Base-by-base conservation (phyloP, 2,113 vertebrate genomes). In the Melanerpes aurifrons region DNA sequence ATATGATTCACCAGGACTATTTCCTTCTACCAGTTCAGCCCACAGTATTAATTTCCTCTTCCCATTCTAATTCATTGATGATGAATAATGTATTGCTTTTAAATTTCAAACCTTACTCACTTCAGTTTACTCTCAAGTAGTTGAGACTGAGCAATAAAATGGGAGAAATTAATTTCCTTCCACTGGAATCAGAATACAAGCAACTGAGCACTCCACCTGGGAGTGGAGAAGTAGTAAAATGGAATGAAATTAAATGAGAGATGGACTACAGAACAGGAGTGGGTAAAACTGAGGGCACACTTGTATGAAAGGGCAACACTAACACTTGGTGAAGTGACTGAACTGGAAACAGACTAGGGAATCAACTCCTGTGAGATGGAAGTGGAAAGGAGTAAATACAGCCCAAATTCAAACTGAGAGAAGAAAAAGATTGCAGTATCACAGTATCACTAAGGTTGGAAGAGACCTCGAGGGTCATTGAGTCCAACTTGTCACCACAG, bases 11-110 rank as follows among this genome's bases (percentile, higher is more conserved):
- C 6, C 18, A 88, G 18, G 76, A 74, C 53, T 47, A 90, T 86
- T 94, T 32, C 18, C 12, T 57, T 90, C 54, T 94, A 95, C 90
- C 61, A 76, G 79, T 75, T 95, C 68, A 85, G 19, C 45, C 62
- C 50, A 64, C 20, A 76, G 31, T 78, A 73, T 67, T 89, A 4
- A 86, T 89, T 93, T 95, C 43, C 48, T 93, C 94, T 92, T 87
- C 37, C 72, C 35, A 83, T 82, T 81, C 76, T 75, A 73, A 45
- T 90, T 95, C 68, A 91, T 61, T 82, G 68, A 70, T 87, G 81
- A 91, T 75, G 87, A 93, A 94, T 91, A 92, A 95, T 79, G 50
- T 40, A 91, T 85, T 86, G 32, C 54, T 95, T 90, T 89, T 64
- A 50, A 92, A 82, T 91, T 91, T 90, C 63, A 81, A 69, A 90